phyloP scores from a whole-genome alignment of 35 echinoderm and acorn worm genomes.

The Lytechinus pictus region DNA sequence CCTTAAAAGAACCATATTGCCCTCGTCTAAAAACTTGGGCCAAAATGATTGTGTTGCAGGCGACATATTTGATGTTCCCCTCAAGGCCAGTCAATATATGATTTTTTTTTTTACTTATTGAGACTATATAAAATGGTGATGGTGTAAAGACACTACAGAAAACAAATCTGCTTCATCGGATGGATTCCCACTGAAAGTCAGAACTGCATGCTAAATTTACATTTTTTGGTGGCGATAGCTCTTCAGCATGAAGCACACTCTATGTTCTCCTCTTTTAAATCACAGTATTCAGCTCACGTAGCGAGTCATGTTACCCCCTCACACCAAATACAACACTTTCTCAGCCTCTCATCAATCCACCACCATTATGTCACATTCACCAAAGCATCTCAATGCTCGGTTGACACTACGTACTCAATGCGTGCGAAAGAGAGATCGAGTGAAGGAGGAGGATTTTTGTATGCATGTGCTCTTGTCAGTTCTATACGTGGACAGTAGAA shows the following conservation, averaged over 20 bases:
- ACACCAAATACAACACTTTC: background rate
- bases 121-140: background rate
- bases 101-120: background rate
- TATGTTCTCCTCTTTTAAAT: background rate
- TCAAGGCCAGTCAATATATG: no score
- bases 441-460: background rate
- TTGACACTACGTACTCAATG: background rate
- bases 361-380: background rate
- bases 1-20: no score
- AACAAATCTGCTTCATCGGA: background rate
- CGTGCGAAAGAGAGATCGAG: background rate
- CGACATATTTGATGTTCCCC: no score
- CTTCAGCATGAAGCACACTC: background rate
- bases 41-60: no score
- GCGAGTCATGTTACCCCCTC: background rate
- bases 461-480: background rate
- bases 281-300: background rate
- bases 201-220: background rate
- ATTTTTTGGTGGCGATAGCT: background rate
- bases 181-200: background rate
- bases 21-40: no score
- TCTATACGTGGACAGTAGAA: background rate
- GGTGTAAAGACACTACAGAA: background rate
- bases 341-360: background rate
- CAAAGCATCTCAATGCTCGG: background rate